Evolutionary conservation across 2,113 vertebrate genomes (phyloP), one percentile per base, ranked within the genome.

Genomic region (Anolis carolinensis): DNA sequence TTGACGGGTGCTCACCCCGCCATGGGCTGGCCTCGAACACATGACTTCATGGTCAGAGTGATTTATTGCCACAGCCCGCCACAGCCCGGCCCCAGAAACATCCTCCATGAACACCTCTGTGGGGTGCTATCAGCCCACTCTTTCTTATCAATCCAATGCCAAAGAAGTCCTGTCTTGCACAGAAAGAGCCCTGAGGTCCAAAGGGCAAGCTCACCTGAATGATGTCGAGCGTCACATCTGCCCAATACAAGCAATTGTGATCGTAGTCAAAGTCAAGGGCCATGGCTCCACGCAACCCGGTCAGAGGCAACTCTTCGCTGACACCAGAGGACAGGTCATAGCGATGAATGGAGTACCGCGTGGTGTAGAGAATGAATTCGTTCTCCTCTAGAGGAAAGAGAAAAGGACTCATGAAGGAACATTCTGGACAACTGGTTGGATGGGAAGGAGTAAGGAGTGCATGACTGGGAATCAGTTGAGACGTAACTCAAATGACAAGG

Each of bases 251-350:
- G 83, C 99, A 99, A 96, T 99, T 99, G 91, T 50, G 96, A 32
- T 98, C 97, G 0, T 98, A 99, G 96, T 99, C 98, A 1, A 99
- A 99, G 95, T 99, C 99, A 85, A 99, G 94, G 8, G 99, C 98
- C 81, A 99, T 97, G 0, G 98, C 98, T 0, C 98, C 97, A 52
- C 97, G 95, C 75, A 99, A 94, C 30, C 98, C 98, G 0, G 95
- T 95, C 86, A 99, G 94, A 3, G 99, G 98, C 91, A 99, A 93
- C n/a, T 96, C 95, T 95, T 99, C 98, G 0, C 97, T 97, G 39
- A 92, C 83, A 0, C 98, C 98, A 0, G 98, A 98, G 39, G 98
- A 96, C 7, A 99, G 96, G 95, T 99, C 97, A 0, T 98, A 99
- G 81, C 99, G 99, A 82, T 98, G 97, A 93, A 99, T 99, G 90